Evolutionary conservation across 2,888 invertebrate genomes (phyloP).

Genomic region (Acanthococcus lagerstroemiae): DNA sequence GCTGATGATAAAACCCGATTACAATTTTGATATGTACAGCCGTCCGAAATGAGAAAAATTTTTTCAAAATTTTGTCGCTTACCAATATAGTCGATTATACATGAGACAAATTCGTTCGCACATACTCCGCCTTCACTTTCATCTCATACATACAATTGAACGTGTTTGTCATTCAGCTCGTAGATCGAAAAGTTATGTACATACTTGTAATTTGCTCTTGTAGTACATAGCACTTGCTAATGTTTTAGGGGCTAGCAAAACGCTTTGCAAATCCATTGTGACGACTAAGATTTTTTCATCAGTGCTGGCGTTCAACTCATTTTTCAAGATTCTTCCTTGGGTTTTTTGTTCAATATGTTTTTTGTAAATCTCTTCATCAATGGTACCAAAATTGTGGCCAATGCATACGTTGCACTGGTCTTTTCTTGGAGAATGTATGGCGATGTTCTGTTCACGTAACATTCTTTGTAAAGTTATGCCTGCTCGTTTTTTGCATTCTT

Average conservation of each 20-base stretch:
- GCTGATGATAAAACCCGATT: constrained; percentile 36
- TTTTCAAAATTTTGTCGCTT: background rate
- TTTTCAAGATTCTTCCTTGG: background rate
- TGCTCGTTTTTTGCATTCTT: background rate
- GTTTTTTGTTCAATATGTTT: background rate
- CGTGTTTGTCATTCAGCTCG: constrained; percentile 45
- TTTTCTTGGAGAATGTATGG: background rate
- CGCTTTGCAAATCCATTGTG: constrained; percentile 36
- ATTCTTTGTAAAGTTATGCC: too few relatives aligned
- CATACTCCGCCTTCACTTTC: constrained; percentile 33
- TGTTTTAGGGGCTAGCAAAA: constrained; percentile 34
- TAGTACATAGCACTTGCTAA: constrained; percentile 34
- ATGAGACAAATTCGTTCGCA: constrained; percentile 34
- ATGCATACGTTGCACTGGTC: background rate
- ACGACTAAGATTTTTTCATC: constrained; percentile 2
- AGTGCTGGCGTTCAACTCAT: background rate
- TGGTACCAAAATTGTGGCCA: background rate
- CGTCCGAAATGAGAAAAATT: background rate
- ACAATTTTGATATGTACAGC: background rate
- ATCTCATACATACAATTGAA: constrained; percentile 46
- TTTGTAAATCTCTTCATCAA: background rate
- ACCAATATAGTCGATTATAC: constrained; percentile 31
- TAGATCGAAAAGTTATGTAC: constrained; percentile 38
- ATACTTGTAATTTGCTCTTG: constrained; percentile 34
- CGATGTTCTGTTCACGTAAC: background rate